phyloP scores from a whole-genome alignment of 2,797 vertebrate species.

The Bucorvus abyssinicus region DNA sequence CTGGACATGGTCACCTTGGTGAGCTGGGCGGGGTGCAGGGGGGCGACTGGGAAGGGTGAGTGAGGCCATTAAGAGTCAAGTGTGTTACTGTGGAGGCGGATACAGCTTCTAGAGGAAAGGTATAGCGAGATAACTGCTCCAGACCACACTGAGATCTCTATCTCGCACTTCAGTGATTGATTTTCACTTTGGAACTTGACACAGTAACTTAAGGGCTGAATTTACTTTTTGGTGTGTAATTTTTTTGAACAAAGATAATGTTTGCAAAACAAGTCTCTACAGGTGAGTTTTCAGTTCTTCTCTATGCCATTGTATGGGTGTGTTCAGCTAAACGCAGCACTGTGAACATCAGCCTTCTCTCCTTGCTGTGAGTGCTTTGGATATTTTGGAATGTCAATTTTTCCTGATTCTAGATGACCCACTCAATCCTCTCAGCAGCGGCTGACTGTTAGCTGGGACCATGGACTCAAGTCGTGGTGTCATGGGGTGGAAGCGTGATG shows the following conservation, averaged over 20 bases:
- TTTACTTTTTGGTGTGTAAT: not conserved
- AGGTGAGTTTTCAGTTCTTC: not conserved
- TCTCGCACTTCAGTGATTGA: not conserved
- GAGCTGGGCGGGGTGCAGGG: not conserved
- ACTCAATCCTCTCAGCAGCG: not conserved
- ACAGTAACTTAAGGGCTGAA: not conserved
- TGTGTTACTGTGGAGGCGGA: not conserved
- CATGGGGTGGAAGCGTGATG: not conserved
- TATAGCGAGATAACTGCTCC: not conserved
- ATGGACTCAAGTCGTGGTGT: not conserved
- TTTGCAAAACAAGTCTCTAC: not conserved
- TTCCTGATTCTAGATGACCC: not conserved
- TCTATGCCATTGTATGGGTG: not conserved
- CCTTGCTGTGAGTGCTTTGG: not conserved
- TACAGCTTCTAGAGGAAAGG: not conserved
- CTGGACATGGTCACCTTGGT: rapidly evolving
- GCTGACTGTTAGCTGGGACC: not conserved
- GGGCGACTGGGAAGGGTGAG: not conserved
- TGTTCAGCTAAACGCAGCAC: not conserved
- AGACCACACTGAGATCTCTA: not conserved
- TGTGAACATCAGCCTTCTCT: not conserved
- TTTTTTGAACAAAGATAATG: not conserved
- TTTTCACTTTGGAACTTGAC: not conserved
- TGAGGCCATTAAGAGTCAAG: not conserved
- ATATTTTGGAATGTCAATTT: not conserved